Conservation (phyloP, 2,797 vertebrate species). For the Fringilla coelebs region DNA sequence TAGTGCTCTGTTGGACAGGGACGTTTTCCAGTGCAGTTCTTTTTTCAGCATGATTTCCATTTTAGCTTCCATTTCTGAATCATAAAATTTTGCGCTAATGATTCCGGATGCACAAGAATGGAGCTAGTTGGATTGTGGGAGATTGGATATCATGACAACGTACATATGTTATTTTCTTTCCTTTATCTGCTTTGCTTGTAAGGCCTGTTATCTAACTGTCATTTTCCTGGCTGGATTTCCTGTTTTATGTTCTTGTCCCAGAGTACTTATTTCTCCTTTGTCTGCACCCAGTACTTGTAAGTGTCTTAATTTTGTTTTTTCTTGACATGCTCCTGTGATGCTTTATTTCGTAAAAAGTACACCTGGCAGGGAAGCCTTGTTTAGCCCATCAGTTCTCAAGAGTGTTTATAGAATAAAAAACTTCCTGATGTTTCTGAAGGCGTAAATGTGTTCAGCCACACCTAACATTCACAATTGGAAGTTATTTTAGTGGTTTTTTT, state of each 20-base stretch:
- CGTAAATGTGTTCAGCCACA: neutral
- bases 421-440: conserved; percentile 25
- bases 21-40: neutral
- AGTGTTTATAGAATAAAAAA: neutral
- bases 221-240: conserved; percentile 30
- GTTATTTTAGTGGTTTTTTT: neutral
- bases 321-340: neutral
- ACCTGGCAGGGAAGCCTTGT: conserved; percentile 9
- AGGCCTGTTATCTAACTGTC: neutral
- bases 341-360: neutral
- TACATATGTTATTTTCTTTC: neutral
- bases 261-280: conserved; percentile 11
- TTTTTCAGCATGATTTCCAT: neutral
- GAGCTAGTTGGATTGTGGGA: neutral
- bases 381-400: neutral
- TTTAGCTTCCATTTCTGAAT: neutral
- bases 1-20: neutral
- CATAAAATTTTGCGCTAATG: neutral
- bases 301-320: conserved; percentile 23
- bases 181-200: neutral
- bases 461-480: neutral
- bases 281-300: neutral
- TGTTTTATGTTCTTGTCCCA: neutral
- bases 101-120: neutral
- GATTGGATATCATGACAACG: neutral